These are phyloP conservation scores for Erebia ligea DNA, from an alignment of 2,888 invertebrate species.

Conservation along the genomic window DNA sequence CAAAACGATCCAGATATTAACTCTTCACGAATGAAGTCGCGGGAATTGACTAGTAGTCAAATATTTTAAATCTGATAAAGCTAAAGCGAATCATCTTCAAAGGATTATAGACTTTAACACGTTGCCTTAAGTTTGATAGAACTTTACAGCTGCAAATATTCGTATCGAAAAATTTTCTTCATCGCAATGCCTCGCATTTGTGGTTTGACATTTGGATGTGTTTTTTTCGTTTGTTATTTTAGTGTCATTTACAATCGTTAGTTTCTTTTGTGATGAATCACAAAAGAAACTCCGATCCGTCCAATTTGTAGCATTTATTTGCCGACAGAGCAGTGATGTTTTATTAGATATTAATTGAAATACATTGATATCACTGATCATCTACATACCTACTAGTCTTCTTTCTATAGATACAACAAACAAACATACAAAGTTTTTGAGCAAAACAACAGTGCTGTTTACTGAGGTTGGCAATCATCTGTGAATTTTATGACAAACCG, in stretches of 20 bases:
- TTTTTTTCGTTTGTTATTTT: neutral
- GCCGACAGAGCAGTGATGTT: neutral
- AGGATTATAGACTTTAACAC: constrained; percentile 57
- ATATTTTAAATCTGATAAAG: constrained; percentile 50
- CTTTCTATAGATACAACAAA: too few relatives aligned
- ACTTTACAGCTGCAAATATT: constrained; percentile 2
- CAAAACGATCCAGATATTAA: neutral
- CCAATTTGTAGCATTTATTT: constrained; percentile 4
- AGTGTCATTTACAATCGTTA: neutral
- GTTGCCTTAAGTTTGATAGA: constrained; percentile 46
- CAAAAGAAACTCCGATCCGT: too few relatives aligned
- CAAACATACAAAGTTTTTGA: neutral
- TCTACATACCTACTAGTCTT: too few relatives aligned
- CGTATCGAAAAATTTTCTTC: constrained; percentile 35
- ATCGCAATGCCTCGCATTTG: constrained; percentile 40
- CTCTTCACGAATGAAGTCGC: neutral
- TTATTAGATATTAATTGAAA: constrained; percentile 2
- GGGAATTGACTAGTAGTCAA: neutral
- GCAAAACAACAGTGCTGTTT: neutral
- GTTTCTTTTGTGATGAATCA: constrained; percentile 2
- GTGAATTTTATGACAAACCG: neutral
- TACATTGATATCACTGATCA: neutral
- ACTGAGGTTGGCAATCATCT: neutral
- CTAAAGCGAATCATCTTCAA: constrained; percentile 49
- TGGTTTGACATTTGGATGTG: constrained; percentile 61